phyloP scores from a whole-genome alignment of 2,888 invertebrate species.

The Uloborus plumipes region DNA sequence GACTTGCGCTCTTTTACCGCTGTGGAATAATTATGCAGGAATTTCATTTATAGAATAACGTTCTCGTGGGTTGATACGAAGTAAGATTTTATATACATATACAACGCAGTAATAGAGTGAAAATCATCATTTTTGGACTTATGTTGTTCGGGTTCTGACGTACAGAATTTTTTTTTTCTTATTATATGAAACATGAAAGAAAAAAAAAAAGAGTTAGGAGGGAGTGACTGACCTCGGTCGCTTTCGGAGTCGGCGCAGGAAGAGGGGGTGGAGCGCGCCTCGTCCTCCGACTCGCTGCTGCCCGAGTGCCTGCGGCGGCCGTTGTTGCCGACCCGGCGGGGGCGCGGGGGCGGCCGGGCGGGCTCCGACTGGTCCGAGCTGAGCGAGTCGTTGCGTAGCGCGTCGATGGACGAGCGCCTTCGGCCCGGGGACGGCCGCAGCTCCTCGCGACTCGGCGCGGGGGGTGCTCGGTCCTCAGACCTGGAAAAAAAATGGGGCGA shows the following conservation, averaged over 20 bases:
- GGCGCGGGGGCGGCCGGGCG: conserved; percentile 64
- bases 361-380: conserved; percentile 75
- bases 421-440: conserved; percentile 69
- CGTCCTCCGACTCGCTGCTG: conserved; percentile 79
- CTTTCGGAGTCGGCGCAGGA: conserved; percentile 78
- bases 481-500: not conserved
- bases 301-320: conserved; percentile 24
- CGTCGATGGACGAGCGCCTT: conserved; percentile 34
- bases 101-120: no score
- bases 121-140: no score
- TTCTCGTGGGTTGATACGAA: no score
- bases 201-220: no score
- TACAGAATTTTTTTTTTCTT: no score
- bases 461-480: not conserved
- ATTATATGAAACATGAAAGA: no score
- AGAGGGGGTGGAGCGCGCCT: conserved; percentile 83
- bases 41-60: no score
- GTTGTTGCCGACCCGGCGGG: conserved; percentile 15
- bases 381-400: conserved; percentile 73
- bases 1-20: no score
- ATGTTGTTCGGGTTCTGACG: no score
- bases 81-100: no score
- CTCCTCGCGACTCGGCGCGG: not conserved
- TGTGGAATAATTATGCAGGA: no score
- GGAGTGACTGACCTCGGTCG: conserved; percentile 73